Base-by-base conservation (phyloP, 2,797 vertebrate genomes). In the Hirundo rustica region DNA sequence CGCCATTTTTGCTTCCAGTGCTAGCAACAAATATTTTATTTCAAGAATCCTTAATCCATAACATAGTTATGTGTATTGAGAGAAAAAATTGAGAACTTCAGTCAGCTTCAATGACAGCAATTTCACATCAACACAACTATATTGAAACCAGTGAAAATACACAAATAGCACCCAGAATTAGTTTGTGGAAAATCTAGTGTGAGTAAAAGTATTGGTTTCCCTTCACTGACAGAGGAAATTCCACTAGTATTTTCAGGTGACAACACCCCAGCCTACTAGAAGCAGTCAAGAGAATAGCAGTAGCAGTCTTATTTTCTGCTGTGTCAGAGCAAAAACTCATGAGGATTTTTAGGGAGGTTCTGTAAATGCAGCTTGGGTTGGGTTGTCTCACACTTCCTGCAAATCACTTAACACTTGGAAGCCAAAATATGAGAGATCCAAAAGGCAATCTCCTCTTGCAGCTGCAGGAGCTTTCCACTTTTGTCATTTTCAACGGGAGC, bases 241-340 rank as follows among this genome's bases (percentile, higher is more conserved):
- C 17, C 96, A 62, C 60, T 97, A 97, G 97, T 96, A 97, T 96
- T 97, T 98, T 83, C 97, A 95, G 86, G n/a, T 40, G 54, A 70
- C 9, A 45, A 60, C 71, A 74, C 54, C 21, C 4, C 53, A 45
- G 40, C 48, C 66, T 82, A 79, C 20, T 40, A 47, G n/a, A 70
- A 82, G n/a, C 3, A 1, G 44, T 32, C 36, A 62, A 70, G 36
- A 64, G 40, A 86, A 78, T 3, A 62, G 34, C 21, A 73, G 30
- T 32, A 82, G 32, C 57, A 53, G 7, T 50, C 29, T 55, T 26
- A 67, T 53, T 58, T 88, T 71, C 27, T 86, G 55, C 23, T 60
- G 13, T 55, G 57, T 65, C 38, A 68, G 64, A 89, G 27, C 53
- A 82, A 12, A 47, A 70, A 55, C 11, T 68, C 29, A 42, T 3